phyloP scores from a whole-genome alignment of 2,113 vertebrate genomes.

The Mobula birostris region DNA sequence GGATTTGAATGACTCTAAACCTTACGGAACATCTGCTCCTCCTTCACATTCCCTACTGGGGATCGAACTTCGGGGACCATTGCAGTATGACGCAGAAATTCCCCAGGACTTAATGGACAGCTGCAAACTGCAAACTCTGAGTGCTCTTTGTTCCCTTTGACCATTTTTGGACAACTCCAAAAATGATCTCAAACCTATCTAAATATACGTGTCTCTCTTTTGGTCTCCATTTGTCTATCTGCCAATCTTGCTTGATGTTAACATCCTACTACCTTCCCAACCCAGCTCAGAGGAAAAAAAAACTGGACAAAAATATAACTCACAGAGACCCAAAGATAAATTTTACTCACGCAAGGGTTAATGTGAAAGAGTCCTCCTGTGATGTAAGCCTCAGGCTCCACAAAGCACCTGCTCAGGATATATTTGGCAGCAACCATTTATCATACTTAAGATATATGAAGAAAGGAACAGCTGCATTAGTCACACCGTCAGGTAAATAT shows the following conservation, averaged over 20 bases:
- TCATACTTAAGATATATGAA: constrained; percentile 20
- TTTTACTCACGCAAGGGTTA: neutral
- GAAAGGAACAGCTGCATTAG: constrained; percentile 24
- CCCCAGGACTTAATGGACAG: neutral
- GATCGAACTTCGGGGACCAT: too few relatives aligned
- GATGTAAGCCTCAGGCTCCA: neutral
- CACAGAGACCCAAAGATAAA: neutral
- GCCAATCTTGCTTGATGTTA: too few relatives aligned
- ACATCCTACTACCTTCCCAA: neutral
- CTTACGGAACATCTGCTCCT: neutral
- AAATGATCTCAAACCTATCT: too few relatives aligned
- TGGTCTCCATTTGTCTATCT: too few relatives aligned
- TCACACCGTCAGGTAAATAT: neutral
- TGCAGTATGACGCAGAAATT: neutral
- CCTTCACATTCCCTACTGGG: neutral
- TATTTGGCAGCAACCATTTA: constrained; percentile 22
- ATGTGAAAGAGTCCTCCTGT: neutral
- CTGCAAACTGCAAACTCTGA: neutral
- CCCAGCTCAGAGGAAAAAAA: neutral
- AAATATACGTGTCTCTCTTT: too few relatives aligned
- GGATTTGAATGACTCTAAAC: neutral
- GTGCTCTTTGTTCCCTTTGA: neutral
- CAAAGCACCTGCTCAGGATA: constrained; percentile 24
- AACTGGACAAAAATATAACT: neutral
- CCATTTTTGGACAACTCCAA: too few relatives aligned